Evolutionary conservation across 1,140 invertebrate species (phyloP), one percentile per base, ranked within the genome.

Genomic region (Pseudomyrmex flavicornis): DNA sequence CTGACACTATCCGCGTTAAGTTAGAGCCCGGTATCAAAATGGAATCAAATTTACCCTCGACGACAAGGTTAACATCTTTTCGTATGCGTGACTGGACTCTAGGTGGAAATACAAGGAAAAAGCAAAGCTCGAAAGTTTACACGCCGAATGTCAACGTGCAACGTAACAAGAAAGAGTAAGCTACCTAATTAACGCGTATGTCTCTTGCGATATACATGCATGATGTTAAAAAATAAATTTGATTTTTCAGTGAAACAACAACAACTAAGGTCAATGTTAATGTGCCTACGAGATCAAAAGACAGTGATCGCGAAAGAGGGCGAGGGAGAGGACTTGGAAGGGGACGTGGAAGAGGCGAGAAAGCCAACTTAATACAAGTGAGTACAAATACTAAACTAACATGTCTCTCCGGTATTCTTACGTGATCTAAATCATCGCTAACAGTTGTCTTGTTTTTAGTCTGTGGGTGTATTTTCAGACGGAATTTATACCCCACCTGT

Each of bases 81-180:
- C 86, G 91, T 44, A 35, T 89, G 17, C 88, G 93, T 74, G 93
- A 94, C 83, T 89, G 93, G 58, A 93, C 93, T 8, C 73, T 94
- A 20, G 92, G 93, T 59, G 93, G 92, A 26, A 93, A 89, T 73
- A 65, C 93, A 9, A 94, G 93, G 66, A 62, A 94, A 56, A 94
- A 91, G 79, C 54, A 85, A 13, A 94, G 92, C 35, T 35, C 35
- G 73, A 93, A 92, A 85, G 35, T 92, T 2, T 94, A 93, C 63
- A 90, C 75, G 9, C 94, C 94, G 62, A 94, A 94, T 86, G 75
- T 94, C 5, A 94, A 94, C 90, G 92, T 90, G 17, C 92, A 92
- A 46, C 91, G 93, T 69, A 93, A 85, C 50, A 94, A 93, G 82
- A 92, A 91, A 56, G 92, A 93, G 94, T 94, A 91, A 83, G 91